Percentiles rank a stretch among this genome's conserved stretches.
Evolutionary conservation across 2,888 invertebrate species (phyloP).

Genomic region (Cryptops parisi): DNA sequence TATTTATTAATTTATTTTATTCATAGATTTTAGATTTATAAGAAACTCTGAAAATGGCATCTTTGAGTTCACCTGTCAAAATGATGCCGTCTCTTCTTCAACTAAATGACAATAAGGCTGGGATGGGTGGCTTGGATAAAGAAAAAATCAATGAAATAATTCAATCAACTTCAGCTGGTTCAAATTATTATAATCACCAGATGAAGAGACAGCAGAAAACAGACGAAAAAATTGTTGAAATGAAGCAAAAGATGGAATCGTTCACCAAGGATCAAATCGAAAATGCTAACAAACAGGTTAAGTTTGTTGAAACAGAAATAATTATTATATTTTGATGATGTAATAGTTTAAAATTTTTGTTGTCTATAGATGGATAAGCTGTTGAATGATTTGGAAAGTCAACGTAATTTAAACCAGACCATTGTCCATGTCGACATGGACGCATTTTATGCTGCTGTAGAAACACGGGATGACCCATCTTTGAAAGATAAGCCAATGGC

Average conservation of each 20-base stretch:
- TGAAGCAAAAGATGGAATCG: constrained; percentile 24
- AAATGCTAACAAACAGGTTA: constrained; percentile 24
- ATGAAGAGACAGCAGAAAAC: constrained; percentile 36
- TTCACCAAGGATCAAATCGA: constrained; percentile 28
- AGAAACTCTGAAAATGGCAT: no score
- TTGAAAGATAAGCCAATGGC: constrained; percentile 41
- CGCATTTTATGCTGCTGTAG: constrained; percentile 45
- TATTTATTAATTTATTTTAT: no score
- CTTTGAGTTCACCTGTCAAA: no score
- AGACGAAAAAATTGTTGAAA: constrained; percentile 32
- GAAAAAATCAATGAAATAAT: constrained; percentile 31
- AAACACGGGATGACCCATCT: constrained; percentile 36
- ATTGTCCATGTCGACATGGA: constrained; percentile 48
- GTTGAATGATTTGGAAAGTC: constrained; percentile 30
- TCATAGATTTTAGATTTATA: no score
- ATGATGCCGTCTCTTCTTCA: no score
- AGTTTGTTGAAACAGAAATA: not conserved
- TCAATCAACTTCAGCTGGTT: constrained; percentile 35
- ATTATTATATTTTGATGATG: no score
- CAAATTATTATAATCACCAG: constrained; percentile 40
- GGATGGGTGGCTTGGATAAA: constrained; percentile 26
- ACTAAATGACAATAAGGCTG: constrained; percentile 21
- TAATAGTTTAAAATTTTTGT: constrained; percentile 4
- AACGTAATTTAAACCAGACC: constrained; percentile 33
- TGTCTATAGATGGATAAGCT: constrained; percentile 34